Conservation (phyloP, 2,888 invertebrate species). For the Escarpia spicata region DNA sequence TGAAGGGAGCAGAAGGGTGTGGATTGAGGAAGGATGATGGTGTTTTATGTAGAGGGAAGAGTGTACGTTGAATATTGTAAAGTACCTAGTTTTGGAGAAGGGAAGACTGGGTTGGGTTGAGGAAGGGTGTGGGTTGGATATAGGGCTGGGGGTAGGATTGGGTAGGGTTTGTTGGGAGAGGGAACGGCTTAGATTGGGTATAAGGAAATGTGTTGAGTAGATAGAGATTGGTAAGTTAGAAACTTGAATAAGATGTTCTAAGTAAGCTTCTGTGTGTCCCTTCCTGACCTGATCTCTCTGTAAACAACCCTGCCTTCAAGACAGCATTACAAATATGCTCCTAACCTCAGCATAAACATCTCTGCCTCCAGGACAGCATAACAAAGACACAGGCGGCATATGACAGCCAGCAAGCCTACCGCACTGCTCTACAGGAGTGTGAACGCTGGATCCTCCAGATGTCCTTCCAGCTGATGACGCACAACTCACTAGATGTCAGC, state of each 20-base stretch:
- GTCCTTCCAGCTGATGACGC: slow-evolving; percentile 94
- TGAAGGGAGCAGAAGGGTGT: too few species aligned
- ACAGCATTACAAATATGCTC: not conserved
- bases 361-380: slow-evolving; percentile 41
- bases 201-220: too few species aligned
- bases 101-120: too few species aligned
- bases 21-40: too few species aligned
- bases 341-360: not conserved
- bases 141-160: too few species aligned
- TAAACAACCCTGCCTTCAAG: not conserved
- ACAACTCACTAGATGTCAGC: slow-evolving; percentile 91
- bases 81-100: too few species aligned
- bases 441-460: slow-evolving; percentile 96
- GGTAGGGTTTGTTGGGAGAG: not conserved
- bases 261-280: not conserved
- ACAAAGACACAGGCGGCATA: slow-evolving; percentile 80
- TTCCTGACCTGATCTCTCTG: not conserved
- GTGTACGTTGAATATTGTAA: too few species aligned
- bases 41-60: too few species aligned
- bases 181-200: not conserved
- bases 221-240: not conserved
- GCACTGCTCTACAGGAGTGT: slow-evolving; percentile 88
- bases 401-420: slow-evolving; percentile 75
- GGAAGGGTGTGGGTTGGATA: too few species aligned
- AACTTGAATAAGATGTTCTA: too few species aligned